Base-by-base conservation (phyloP, 2,888 invertebrate genomes). In the Boloria selene region DNA sequence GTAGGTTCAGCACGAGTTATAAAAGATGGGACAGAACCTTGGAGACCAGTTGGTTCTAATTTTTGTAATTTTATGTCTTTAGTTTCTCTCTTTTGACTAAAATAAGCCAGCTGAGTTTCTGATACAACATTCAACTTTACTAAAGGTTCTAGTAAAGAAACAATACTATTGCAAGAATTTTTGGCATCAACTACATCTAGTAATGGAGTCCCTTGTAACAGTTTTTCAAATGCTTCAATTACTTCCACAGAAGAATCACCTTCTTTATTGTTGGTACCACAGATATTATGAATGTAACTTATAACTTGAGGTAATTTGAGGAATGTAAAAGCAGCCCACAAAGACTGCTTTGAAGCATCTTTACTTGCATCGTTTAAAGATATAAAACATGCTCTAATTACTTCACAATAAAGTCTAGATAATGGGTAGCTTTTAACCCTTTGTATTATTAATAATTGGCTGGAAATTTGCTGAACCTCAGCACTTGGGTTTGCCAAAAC, bases 261-360 rank as follows among this genome's bases (percentile, higher is more conserved):
- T 69, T 93, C 94, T 74, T 94, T 94, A 50, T 90, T 93, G 51
- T 77, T 80, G 74, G 93, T 93, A 52, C 94, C 92, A 72, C 93
- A 93, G 51, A 93, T 82, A 45, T 93, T 93, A 73, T 95, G 94
- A 53, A 96, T 83, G 71, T 95, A 94, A 65, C 95, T 94, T 54
- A 98, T 93, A 55, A 97, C 95, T 77, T 96, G 95, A 0, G 97
- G 97, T 60, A 98, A 95, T 92, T 98, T 98, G 10, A 98, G 93
- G 80, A 98, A 98, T 0, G 97, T 97, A 81, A 98, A 98, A 13
- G 98, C 98, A 14, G 97, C 97, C 98, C 98, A 98, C 77, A 97
- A 95, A 4, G 97, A 95, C 78, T 98, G 98, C 74, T 96, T 96
- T 10, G 95, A 94, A 1, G 92, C 85, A 53, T 96, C 96, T 74